Base-by-base conservation (phyloP, 2,797 vertebrate genomes). In the Xenentodon cancila region DNA sequence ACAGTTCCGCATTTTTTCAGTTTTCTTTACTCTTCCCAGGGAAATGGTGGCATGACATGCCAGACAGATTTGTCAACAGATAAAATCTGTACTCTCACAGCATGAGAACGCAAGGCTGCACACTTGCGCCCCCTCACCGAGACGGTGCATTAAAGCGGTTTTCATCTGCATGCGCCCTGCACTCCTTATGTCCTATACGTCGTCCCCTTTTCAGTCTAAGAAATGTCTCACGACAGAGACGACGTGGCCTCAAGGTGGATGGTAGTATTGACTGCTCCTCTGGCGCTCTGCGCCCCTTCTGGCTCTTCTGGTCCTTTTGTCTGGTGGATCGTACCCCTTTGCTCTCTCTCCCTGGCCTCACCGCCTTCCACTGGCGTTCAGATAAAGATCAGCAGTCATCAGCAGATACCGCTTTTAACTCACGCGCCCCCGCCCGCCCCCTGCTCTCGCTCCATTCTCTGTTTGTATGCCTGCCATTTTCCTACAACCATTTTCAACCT, bases 311-410 rank as follows among this genome's bases (percentile, higher is more conserved):
- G n/a, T 42, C 63, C 54, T 59, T 77, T 82, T 82, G 68, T 79
- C 62, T 75, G 71, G 71, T 52, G 50, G 16, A 65, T 61, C 66
- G 53, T 48, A 34, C 62, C 60, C 71, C 77, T 76, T 68, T 53
- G 42, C 56, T 55, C 54, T 53, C 16, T 30, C 12, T 49, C 44
- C 67, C 18, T 47, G 21, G 65, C 53, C 77, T 55, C 42, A 5
- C 56, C 60, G 77, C 61, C 59, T 65, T 62, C 65, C 54, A 69
- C 55, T 65, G 55, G 42, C 21, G 25, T 48, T 65, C 25, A 13
- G 88, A 88, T 86, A 82, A 82, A 37, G 34, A 89, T 89, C 82
- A 12, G 50, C 73, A 80, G 75, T 71, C 84, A 60, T 88, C 85
- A 84, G 86, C 88, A 84, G 80, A 86, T 83, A 64, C 40, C 17